Base-by-base conservation (phyloP, 2,113 vertebrate species). In the human region DNA sequence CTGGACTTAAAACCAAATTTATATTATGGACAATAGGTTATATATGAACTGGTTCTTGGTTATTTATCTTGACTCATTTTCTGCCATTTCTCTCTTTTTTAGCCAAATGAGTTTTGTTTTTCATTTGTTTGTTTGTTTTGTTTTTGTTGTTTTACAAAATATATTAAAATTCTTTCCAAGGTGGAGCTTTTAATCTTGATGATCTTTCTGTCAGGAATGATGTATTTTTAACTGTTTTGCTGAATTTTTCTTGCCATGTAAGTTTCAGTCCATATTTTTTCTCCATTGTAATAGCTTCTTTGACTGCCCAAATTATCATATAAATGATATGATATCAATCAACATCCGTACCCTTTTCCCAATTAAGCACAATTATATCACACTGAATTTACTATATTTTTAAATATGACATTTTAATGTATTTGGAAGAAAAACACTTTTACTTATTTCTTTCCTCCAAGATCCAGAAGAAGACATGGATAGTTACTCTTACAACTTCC, bases 1-100 rank as follows among this genome's bases (percentile, higher is more conserved):
- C 3, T 84, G 9, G 79, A 55, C 23, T 52, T 68, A 76, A 82
- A 83, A 59, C 9, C 27, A 90, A 90, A 52, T 73, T 72, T 17
- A 55, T 52, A 17, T 27, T 18, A 3, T 59, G 14, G 38, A 20
- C 38, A 82, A 2, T 12, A 50, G 0, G 4, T 50, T 72, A 14
- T 27, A 6, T 59, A 11, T 55, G 78, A 83, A 57, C 1, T 45
- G 1, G 0, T 0, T 72, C 0, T 59, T 78, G 2, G 22, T 50
- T 93, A 30, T 89, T 78, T 57, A 2, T 78, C 40, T 55, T 61
- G 18, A 94, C 9, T 76, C 7, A 38, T 52, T 6, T 66, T n/a
- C 40, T 57, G 10, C 3, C 27, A 32, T 0, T 45, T 1, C 1
- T 2, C 3, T 55, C 11, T 25, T 43, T 22, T 64, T 38, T 16